Evolutionary conservation across 2,888 invertebrate genomes (phyloP), one percentile per base, ranked within the genome.

Genomic region (Nudaria mundana): DNA sequence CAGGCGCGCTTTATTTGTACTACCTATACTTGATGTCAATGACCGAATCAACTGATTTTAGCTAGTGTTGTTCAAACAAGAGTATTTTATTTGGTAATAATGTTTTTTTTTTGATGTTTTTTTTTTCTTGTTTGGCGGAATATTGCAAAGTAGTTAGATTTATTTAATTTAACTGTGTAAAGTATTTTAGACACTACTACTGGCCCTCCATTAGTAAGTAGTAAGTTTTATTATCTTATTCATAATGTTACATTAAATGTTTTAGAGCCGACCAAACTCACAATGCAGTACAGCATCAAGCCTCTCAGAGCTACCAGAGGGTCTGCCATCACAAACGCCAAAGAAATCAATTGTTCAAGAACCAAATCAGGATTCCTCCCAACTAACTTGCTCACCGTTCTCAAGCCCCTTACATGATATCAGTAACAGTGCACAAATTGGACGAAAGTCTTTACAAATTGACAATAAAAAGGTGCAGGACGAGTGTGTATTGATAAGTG

Each of bases 381-480:
- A 49, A 48, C 31, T 83, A 3, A 64, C 73, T 2, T 82, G 85
- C 39, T 86, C 85, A 1, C 83, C 86, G 0, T 75, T 86, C 50
- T 46, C 63, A 0, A 86, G 81, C 24, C 81, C 85, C 0, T 40
- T 76, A 3, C 63, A 71, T 1, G 71, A 84, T 24, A 55, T 79
- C 0, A 77, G 74, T 0, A 73, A 74, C 5, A 39, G 52, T 24
- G 24, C 48, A 2, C 40, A 38, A 28, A 30, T 25, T 3, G 18
- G n/a, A 23, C 32, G 56, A n/a, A 40, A 41, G 3, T 44, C 40
- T 2, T 30, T 39, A 5, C 3, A 31, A 2, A 13, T 6, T 5
- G 24, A 31, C 3, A 43, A 11, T 29, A 26, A 1, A 12, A 45
- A 29, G 40, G 44, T 29, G 3, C 20, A 48, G 1, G 59, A 61